Percentiles rank a stretch among this genome's conserved stretches.
Conservation (phyloP, 2,113 vertebrate genomes). For the Trematocara unimaculatum region DNA sequence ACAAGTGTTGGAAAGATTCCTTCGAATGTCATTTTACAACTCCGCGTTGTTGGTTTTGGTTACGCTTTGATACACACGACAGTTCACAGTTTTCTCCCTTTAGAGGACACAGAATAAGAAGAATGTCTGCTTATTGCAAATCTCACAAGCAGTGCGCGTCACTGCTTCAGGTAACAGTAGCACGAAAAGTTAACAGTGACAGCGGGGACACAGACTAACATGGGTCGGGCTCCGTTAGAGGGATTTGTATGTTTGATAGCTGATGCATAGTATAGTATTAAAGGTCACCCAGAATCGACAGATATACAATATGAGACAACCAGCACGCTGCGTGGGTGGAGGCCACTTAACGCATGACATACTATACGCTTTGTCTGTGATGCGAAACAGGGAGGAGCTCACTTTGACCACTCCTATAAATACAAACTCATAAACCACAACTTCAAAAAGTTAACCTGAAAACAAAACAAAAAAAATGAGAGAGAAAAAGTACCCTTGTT, state of each 20-base stretch:
- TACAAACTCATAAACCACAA: slow-evolving; percentile 61
- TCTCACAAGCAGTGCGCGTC: slow-evolving; percentile 28
- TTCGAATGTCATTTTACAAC: slow-evolving; percentile 10
- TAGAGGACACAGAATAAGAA: slow-evolving; percentile 39
- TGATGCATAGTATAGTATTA: slow-evolving; percentile 65
- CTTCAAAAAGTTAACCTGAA: slow-evolving; percentile 18
- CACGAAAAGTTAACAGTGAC: slow-evolving; percentile 23
- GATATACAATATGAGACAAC: neutral
- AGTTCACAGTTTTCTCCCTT: slow-evolving; percentile 68
- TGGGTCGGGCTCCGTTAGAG: neutral
- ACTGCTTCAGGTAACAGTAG: slow-evolving; percentile 35
- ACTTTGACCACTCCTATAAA: slow-evolving; percentile 63
- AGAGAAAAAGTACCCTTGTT: neutral
- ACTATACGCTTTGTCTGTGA: slow-evolving; percentile 8
- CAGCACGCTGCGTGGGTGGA: neutral
- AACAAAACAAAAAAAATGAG: neutral
- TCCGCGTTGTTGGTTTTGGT: slow-evolving; percentile 40
- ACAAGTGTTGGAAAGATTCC: slow-evolving; percentile 24
- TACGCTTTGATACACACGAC: slow-evolving; percentile 26
- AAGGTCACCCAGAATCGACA: slow-evolving; percentile 43
- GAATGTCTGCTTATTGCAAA: slow-evolving; percentile 66
- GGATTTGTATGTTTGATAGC: slow-evolving; percentile 3
- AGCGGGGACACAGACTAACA: neutral
- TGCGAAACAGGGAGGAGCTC: neutral
- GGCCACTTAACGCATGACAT: neutral